Conservation (phyloP, 30 jellyfish, hydroid and myxozoan genomes). For the Turritopsis rubra region DNA sequence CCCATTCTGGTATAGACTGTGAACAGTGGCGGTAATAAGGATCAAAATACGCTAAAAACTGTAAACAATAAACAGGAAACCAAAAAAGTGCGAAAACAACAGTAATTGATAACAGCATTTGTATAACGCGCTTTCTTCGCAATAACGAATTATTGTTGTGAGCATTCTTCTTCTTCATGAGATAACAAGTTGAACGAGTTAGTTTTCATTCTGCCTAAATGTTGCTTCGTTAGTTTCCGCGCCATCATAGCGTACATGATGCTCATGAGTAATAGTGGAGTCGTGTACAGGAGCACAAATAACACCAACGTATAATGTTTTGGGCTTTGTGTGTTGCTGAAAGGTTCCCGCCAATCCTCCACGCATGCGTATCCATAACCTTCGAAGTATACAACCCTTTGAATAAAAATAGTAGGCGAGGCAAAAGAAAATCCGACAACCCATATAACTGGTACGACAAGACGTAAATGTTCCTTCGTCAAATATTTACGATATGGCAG, state of each 20-base stretch:
- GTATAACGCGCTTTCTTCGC: conserved; percentile 43
- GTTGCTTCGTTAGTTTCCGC: conserved; percentile 41
- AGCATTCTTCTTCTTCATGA: too few species aligned
- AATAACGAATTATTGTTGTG: not conserved
- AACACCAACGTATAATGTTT: conserved; percentile 59
- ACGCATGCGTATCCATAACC: conserved; percentile 38
- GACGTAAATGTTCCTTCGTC: conserved; percentile 25
- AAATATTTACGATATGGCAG: conserved; percentile 44
- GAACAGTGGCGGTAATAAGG: conserved; percentile 43
- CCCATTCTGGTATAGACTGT: conserved; percentile 37
- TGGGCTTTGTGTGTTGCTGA: conserved; percentile 48
- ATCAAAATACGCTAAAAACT: conserved; percentile 40
- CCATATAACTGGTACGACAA: conserved; percentile 51
- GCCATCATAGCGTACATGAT: conserved; percentile 56
- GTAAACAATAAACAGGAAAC: conserved; percentile 59
- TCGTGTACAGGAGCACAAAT: conserved; percentile 51
- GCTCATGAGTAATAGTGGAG: conserved; percentile 52
- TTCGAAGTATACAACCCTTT: conserved; percentile 22
- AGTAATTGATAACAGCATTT: conserved; percentile 52
- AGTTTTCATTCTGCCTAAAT: too few species aligned
- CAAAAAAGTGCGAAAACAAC: conserved; percentile 61
- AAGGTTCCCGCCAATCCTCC: conserved; percentile 68
- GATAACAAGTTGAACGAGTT: too few species aligned
- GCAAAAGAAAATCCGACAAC: conserved; percentile 45
- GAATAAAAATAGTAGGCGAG: conserved; percentile 62